Evolutionary conservation across 2,113 vertebrate genomes (phyloP).

Genomic region (Casuarius casuarius): DNA sequence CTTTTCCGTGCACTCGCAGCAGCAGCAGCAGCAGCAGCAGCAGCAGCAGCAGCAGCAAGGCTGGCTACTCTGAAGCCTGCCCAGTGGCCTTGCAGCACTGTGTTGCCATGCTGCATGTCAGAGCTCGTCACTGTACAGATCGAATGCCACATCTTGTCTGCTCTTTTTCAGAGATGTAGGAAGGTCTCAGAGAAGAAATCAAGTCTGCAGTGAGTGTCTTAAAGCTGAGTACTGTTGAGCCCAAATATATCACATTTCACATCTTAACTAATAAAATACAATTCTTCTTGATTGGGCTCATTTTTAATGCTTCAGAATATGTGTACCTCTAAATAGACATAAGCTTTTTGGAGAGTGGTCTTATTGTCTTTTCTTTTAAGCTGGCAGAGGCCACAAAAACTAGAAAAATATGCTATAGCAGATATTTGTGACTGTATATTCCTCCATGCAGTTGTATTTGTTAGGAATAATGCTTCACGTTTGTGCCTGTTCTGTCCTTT

Average conservation of each 20-base stretch:
- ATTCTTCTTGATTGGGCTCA: background rate
- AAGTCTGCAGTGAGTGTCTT: conserved; percentile 6
- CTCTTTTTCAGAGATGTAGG: background rate
- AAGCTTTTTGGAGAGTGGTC: background rate
- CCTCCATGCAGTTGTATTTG: background rate
- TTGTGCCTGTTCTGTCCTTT: background rate
- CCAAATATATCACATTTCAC: conserved; percentile 7
- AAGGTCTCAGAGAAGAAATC: background rate
- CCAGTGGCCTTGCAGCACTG: background rate
- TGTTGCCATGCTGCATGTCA: background rate
- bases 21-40: background rate
- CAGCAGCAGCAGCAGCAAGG: background rate
- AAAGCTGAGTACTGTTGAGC: background rate
- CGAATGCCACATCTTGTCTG: conserved; percentile 18
- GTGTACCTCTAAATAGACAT: background rate
- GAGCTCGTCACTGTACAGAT: background rate
- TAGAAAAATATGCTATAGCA: conserved; percentile 13
- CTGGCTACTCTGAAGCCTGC: background rate
- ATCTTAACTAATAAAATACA: conserved; percentile 37
- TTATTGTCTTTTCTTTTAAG: background rate
- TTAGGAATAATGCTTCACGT: background rate
- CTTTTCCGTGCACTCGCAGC: rapidly evolving
- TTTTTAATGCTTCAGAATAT: background rate
- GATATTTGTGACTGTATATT: background rate
- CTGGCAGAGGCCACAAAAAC: background rate